phyloP scores from a whole-genome alignment of 2,797 vertebrate genomes.

The Dipus sagitta region DNA sequence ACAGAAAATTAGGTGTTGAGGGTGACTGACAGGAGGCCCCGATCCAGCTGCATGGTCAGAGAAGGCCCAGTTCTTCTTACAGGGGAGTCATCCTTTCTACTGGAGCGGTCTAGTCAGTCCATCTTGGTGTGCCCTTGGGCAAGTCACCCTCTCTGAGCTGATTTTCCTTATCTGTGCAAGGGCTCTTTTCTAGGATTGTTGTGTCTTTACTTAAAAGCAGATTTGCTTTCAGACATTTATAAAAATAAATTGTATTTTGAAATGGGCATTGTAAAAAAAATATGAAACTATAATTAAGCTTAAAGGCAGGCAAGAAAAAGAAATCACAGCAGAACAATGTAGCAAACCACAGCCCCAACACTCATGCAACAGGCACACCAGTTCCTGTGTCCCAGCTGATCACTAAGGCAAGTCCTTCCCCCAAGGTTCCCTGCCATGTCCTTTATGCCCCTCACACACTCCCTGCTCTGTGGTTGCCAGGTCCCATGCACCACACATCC shows the following conservation, averaged over 20 bases:
- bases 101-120: not conserved
- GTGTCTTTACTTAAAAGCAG: slow-evolving; percentile 48
- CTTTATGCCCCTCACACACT: not conserved
- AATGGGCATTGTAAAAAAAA: slow-evolving; percentile 28
- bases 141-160: not conserved
- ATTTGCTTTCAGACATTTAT: slow-evolving; percentile 62
- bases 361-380: not conserved
- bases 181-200: slow-evolving; percentile 16
- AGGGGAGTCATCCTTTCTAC: not conserved
- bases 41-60: not conserved
- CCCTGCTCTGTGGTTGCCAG: not conserved
- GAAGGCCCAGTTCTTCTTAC: not conserved
- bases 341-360: not conserved
- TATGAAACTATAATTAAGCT: slow-evolving; percentile 36
- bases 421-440: fast-evolving
- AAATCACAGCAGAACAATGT: not conserved
- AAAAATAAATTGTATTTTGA: slow-evolving; percentile 49
- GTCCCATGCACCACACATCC: no score
- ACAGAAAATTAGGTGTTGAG: not conserved
- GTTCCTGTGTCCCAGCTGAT: not conserved
- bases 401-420: not conserved
- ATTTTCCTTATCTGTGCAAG: not conserved
- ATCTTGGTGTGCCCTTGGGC: not conserved
- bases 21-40: not conserved
- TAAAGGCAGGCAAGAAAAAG: not conserved